These are phyloP conservation scores for Orthosia incerta DNA, from an alignment of 2,888 invertebrate genomes.

Conservation along the genomic window DNA sequence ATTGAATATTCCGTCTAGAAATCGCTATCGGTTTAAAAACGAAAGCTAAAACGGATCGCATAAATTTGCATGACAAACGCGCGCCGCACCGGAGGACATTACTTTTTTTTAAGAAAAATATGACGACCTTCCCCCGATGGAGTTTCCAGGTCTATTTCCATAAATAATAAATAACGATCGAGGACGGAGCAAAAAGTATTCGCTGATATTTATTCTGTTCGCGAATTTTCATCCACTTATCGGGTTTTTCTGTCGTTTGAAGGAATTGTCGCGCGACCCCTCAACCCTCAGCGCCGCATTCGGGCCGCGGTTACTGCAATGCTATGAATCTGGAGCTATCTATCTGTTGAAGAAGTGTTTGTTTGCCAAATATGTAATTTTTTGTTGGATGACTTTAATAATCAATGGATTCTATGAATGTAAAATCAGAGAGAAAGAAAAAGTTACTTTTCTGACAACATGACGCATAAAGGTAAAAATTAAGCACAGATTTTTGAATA, in stretches of 20 bases:
- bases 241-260: conserved; percentile 74
- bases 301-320: conserved; percentile 9
- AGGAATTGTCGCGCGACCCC: conserved; percentile 60
- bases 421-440: too few relatives aligned
- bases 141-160: conserved; percentile 89
- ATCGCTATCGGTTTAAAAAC: conserved; percentile 87
- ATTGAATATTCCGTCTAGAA: conserved; percentile 87
- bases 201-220: conserved; percentile 87
- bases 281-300: conserved; percentile 2
- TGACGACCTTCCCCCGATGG: conserved; percentile 87
- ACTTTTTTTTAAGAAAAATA: conserved; percentile 90
- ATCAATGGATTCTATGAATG: too few relatives aligned
- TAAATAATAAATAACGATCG: conserved; percentile 90
- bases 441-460: too few relatives aligned
- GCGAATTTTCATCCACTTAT: conserved; percentile 88
- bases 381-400: too few relatives aligned
- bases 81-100: conserved; percentile 83
- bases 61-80: conserved; percentile 90
- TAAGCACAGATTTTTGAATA: background rate
- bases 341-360: background rate
- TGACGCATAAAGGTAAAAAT: too few relatives aligned
- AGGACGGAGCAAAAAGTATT: conserved; percentile 86
- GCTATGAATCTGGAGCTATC: background rate
- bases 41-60: conserved; percentile 87
- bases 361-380: background rate